Percentiles rank a stretch among this genome's conserved stretches.
phyloP scores from a whole-genome alignment of 2,113 vertebrate species.

The Oncorhynchus nerka region DNA sequence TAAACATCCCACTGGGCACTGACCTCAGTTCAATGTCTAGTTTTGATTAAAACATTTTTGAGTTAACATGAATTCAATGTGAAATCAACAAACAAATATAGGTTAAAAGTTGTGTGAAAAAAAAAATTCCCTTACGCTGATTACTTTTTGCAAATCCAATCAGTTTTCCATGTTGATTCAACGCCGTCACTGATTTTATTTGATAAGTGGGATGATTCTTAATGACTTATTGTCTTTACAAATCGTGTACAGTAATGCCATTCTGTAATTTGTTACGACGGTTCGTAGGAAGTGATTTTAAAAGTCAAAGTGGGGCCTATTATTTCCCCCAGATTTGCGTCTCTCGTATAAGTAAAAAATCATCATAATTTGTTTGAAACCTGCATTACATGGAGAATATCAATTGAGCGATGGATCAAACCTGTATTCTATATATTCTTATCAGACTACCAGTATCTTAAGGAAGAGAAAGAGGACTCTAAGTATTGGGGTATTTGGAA shows the following conservation, averaged over 20 bases:
- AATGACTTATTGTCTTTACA: slow-evolving; percentile 47
- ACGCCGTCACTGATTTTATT: no score
- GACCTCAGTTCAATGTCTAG: no score
- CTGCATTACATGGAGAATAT: not conserved
- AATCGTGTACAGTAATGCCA: slow-evolving; percentile 6
- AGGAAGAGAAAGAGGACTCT: not conserved
- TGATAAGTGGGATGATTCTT: not conserved
- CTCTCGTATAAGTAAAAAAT: not conserved
- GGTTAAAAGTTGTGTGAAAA: no score
- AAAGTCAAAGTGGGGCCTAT: not conserved
- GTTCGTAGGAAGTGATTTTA: not conserved
- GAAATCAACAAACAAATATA: not conserved
- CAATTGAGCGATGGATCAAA: not conserved
- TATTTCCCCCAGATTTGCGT: not conserved
- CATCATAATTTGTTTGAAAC: not conserved
- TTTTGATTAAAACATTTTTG: not conserved
- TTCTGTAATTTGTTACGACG: slow-evolving; percentile 5
- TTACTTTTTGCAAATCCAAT: no score
- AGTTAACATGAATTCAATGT: not conserved
- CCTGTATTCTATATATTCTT: no score
- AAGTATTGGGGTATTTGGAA: slow-evolving; percentile 12
- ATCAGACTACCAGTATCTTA: no score
- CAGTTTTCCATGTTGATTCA: no score
- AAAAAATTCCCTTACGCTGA: no score
- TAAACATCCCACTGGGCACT: not conserved